These are phyloP conservation scores for Drosophila emarginata DNA, from an alignment of 2,888 invertebrate genomes.

Conservation along the genomic window DNA sequence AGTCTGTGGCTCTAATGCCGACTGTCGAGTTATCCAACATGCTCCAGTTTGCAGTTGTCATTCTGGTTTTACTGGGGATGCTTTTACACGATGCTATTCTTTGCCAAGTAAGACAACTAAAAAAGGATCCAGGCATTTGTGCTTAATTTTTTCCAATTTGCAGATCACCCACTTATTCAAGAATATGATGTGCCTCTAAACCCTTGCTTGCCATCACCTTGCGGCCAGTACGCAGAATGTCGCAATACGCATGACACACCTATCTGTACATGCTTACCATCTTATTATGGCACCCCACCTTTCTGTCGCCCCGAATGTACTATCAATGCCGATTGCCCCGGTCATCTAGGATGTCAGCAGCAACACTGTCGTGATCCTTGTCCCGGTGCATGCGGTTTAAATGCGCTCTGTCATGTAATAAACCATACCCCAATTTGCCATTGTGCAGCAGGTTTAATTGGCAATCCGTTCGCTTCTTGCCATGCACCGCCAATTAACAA, in stretches of 20 bases:
- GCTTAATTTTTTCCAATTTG: slow-evolving; percentile 14
- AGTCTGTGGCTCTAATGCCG: slow-evolving; percentile 86
- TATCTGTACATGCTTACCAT: slow-evolving; percentile 86
- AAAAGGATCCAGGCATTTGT: neutral
- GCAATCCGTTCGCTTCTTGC: slow-evolving; percentile 89
- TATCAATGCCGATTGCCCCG: slow-evolving; percentile 87
- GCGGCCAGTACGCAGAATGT: slow-evolving; percentile 88
- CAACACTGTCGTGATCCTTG: slow-evolving; percentile 89
- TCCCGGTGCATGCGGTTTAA: slow-evolving; percentile 87
- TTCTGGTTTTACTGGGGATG: slow-evolving; percentile 88
- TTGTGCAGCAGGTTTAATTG: slow-evolving; percentile 85
- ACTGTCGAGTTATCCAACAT: slow-evolving; percentile 89
- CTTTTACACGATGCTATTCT: slow-evolving; percentile 86
- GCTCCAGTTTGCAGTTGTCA: slow-evolving; percentile 90
- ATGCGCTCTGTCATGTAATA: slow-evolving; percentile 86
- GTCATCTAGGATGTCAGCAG: slow-evolving; percentile 87
- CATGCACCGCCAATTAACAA: slow-evolving; percentile 78
- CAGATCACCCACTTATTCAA: slow-evolving; percentile 49
- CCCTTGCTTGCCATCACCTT: slow-evolving; percentile 89
- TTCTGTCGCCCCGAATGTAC: slow-evolving; percentile 89
- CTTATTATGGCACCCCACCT: slow-evolving; percentile 87
- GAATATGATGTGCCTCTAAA: slow-evolving; percentile 82
- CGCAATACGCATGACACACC: slow-evolving; percentile 85
- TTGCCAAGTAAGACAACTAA: slow-evolving; percentile 80
- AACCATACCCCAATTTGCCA: slow-evolving; percentile 88